phyloP scores from a whole-genome alignment of 2,888 invertebrate genomes.

The Operophtera brumata region DNA sequence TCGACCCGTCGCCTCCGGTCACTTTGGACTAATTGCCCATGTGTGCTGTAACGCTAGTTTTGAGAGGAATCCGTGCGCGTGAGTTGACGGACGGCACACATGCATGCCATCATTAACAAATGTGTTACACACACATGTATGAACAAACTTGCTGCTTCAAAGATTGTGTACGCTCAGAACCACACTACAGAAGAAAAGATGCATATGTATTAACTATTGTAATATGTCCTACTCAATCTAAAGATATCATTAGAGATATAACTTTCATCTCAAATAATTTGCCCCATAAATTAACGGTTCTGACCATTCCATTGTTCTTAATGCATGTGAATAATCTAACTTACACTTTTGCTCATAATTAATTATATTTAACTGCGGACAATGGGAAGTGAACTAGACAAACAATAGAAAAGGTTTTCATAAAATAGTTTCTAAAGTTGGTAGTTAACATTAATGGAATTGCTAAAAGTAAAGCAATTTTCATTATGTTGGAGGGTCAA shows the following conservation, averaged over 20 bases:
- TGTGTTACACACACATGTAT: conserved; percentile 16
- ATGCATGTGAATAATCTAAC: conserved; percentile 65
- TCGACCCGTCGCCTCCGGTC: conserved; percentile 75
- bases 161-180: background rate
- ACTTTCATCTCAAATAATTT: conserved; percentile 34
- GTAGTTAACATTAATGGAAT: conserved; percentile 40
- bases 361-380: conserved; percentile 67
- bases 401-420: conserved; percentile 64
- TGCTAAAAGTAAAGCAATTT: conserved; percentile 21
- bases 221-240: no score
- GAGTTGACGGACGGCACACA: conserved; percentile 53
- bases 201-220: no score
- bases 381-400: conserved; percentile 60
- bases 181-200: background rate
- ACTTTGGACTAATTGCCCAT: conserved; percentile 80
- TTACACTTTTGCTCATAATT: conserved; percentile 66
- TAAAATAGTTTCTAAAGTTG: conserved; percentile 63
- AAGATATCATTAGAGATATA: conserved; percentile 4
- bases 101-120: conserved; percentile 19
- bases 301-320: conserved; percentile 61
- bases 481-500: conserved; percentile 4
- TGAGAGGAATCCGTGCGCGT: conserved; percentile 71
- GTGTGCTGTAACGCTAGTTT: conserved; percentile 77
- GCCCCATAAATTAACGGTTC: conserved; percentile 46
- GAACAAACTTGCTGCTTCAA: background rate